These are phyloP conservation scores for Heteractis magnifica DNA, from an alignment of 92 coral and sea anemone genomes.

Conservation along the genomic window DNA sequence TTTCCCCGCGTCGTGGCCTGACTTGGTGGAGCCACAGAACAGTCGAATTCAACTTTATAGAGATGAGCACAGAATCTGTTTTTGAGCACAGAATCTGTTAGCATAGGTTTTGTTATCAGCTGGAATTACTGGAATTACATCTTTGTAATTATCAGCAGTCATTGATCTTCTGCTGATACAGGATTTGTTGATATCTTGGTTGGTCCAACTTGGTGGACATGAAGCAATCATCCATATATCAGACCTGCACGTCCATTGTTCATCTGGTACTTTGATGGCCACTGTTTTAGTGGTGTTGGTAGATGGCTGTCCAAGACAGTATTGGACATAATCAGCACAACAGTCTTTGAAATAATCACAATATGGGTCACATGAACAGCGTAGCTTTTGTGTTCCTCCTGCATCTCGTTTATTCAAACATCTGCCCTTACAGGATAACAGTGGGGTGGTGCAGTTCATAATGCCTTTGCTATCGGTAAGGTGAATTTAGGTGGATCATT, in stretches of 20 bases:
- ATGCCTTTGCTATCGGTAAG: no score
- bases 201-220: conserved; percentile 31
- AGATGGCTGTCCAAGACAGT: neutral
- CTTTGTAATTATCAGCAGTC: conserved; percentile 6
- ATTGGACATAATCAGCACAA: neutral
- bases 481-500: no score
- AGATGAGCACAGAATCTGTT: no score
- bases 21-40: no score
- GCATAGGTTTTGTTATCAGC: conserved; percentile 22
- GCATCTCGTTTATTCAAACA: no score
- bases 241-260: conserved; percentile 4
- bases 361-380: no score
- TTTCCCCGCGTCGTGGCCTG: no score
- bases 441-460: no score
- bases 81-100: conserved; percentile 32
- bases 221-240: conserved; percentile 30
- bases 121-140: conserved; percentile 22
- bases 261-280: conserved; percentile 7
- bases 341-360: no score
- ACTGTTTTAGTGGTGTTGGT: neutral
- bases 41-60: no score
- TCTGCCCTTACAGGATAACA: no score
- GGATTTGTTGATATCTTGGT: neutral
- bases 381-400: no score
- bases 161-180: neutral